Evolutionary conservation across 2,888 invertebrate genomes (phyloP), one percentile per base, ranked within the genome.

Genomic region (Caenorhabditis sp.): DNA sequence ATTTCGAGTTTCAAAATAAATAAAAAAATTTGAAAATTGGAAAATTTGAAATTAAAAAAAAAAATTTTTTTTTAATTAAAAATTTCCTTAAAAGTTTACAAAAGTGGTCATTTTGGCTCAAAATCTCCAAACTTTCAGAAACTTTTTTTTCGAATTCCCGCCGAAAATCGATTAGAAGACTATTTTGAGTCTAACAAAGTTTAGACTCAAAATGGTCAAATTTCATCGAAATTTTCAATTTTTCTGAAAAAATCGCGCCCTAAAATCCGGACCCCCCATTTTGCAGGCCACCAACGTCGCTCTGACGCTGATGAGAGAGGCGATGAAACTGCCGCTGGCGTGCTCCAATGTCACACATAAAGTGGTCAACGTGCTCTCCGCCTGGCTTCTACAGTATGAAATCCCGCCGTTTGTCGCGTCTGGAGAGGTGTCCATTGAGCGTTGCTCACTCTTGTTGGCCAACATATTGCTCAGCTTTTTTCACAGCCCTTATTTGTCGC

Each of bases 341-440:
- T 92, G 91, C 63, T 85, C 87, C 19, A 90, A 88, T 70, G 91
- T 91, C 49, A 91, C 92, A 16, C 90, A 90, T 58, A 91, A 91
- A 83, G 91, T 91, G 19, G 87, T 89, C 3, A 79, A 81, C 63
- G 86, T 89, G 1, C 74, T 87, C 3, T 80, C 87, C 16, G 70
- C 82, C 0, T 91, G 91, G 91, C 87, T 91, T 26, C 86, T 90
- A 12, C 91, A 91, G 77, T 87, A 84, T 51, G 91, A 91, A 80
- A 85, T 90, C 41, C 91, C 91, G 0, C 88, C 89, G 8, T 91
- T 91, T 63, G 89, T 91, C 12, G 86, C 87, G 8, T 85, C 88
- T 2, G 89, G 89, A 35, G 86, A 86, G 44, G 86, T 89, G 22
- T 86, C 89, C 2, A 77, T 89, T 14, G 90, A 91, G 38, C 59